Evolutionary conservation across 2,113 vertebrate genomes (phyloP).

Genomic region (Solea senegalensis): DNA sequence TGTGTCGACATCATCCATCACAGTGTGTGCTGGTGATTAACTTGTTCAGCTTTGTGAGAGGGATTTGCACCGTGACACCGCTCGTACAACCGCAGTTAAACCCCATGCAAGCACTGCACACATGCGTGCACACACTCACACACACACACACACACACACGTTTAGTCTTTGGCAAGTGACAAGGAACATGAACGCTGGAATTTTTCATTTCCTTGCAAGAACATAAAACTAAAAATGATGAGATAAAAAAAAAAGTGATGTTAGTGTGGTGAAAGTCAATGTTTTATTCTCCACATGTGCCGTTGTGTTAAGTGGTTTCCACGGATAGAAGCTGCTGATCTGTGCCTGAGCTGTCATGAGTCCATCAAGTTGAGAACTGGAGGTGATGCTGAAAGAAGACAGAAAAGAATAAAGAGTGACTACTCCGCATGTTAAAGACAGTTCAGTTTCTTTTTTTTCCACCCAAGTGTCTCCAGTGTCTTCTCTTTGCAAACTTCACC

Average conservation of each 20-base stretch:
- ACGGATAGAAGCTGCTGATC: conserved; percentile 25
- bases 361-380: conserved; percentile 10
- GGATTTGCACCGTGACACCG: conserved; percentile 61
- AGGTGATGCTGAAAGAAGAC: conserved; percentile 16
- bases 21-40: conserved; percentile 47
- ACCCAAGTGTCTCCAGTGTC: conserved; percentile 38
- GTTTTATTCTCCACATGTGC: too few species aligned
- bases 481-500: conserved; percentile 6
- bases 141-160: conserved; percentile 11
- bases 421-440: conserved; percentile 55
- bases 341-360: not conserved
- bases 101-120: conserved; percentile 45
- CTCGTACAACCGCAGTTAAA: conserved; percentile 62
- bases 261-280: too few species aligned
- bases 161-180: conserved; percentile 15
- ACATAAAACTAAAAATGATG: too few species aligned
- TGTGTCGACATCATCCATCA: conserved; percentile 53
- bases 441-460: conserved; percentile 5
- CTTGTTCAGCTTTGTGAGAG: conserved; percentile 59
- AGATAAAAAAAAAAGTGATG: not conserved
- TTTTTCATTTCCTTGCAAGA: conserved; percentile 41
- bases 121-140: conserved; percentile 14
- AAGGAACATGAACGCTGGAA: conserved; percentile 9
- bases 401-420: conserved; percentile 1
- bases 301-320: conserved; percentile 14